These are phyloP conservation scores for Passerina amoena DNA, from an alignment of 2,113 vertebrate species.

Conservation along the genomic window DNA sequence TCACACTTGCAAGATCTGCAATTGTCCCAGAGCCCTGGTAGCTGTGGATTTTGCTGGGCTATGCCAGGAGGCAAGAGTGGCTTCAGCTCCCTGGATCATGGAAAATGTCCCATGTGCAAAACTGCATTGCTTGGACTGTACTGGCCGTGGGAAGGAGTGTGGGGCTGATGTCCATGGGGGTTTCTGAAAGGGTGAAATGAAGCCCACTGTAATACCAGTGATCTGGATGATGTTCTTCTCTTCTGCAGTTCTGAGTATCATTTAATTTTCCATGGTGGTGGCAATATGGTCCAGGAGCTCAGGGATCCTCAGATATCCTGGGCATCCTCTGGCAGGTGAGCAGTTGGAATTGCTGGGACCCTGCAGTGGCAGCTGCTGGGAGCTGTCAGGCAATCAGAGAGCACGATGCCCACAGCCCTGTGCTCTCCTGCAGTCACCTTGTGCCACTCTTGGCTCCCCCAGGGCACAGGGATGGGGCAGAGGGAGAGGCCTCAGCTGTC, in stretches of 20 bases:
- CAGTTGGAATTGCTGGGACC: background rate
- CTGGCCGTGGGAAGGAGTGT: background rate
- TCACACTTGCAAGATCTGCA: background rate
- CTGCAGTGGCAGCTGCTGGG: background rate
- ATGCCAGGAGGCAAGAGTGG: background rate
- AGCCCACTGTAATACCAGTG: background rate
- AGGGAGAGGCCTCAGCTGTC: background rate
- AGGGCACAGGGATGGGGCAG: background rate
- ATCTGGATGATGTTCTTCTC: background rate
- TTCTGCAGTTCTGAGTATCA: background rate
- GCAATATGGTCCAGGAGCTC: background rate
- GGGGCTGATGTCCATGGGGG: background rate
- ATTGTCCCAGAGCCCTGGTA: background rate
- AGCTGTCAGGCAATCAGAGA: background rate
- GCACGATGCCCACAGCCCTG: fast-evolving
- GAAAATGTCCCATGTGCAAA: background rate
- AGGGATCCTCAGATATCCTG: background rate
- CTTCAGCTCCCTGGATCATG: background rate
- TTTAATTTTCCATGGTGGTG: fast-evolving
- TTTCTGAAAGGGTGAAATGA: background rate
- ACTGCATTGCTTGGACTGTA: background rate
- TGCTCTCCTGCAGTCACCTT: background rate
- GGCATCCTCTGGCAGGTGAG: background rate
- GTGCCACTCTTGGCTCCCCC: background rate
- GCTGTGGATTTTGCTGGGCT: background rate